phyloP scores from a whole-genome alignment of 53 echinoderm and acorn worm species.

The Antedon mediterranea region DNA sequence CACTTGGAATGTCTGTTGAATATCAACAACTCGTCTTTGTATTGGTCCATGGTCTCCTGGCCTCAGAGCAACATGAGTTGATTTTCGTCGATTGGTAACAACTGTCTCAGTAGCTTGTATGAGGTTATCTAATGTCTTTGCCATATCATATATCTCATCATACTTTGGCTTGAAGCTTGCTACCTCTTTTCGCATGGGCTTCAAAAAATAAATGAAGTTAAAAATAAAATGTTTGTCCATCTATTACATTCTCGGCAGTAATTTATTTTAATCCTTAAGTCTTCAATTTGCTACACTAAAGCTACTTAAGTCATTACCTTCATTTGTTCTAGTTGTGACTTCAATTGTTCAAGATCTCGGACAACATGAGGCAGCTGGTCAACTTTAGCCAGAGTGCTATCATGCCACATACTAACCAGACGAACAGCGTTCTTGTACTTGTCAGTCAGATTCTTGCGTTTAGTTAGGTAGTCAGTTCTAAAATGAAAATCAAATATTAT shows the following conservation, averaged over 20 bases:
- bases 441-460: conserved; percentile 57
- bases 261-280: too few species aligned
- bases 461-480: conserved; percentile 77
- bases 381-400: conserved; percentile 69
- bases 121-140: conserved; percentile 69
- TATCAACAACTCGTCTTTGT: conserved; percentile 79
- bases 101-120: conserved; percentile 79
- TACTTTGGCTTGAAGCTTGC: conserved; percentile 85
- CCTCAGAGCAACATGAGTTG: conserved; percentile 53
- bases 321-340: conserved; percentile 83
- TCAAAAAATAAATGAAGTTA: not conserved
- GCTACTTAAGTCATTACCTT: conserved; percentile 26
- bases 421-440: conserved; percentile 79
- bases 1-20: conserved; percentile 92
- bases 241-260: too few species aligned
- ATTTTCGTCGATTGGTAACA: conserved; percentile 78
- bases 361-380: conserved; percentile 69
- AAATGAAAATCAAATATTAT: not conserved
- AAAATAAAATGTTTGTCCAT: too few species aligned
- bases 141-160: conserved; percentile 80
- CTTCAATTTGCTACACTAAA: too few species aligned
- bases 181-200: conserved; percentile 86
- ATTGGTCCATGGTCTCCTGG: conserved; percentile 58
- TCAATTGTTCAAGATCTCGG: conserved; percentile 37
- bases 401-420: conserved; percentile 75